Base-by-base conservation (phyloP, 2,888 invertebrate genomes). In the Drosophila neonasuta region DNA sequence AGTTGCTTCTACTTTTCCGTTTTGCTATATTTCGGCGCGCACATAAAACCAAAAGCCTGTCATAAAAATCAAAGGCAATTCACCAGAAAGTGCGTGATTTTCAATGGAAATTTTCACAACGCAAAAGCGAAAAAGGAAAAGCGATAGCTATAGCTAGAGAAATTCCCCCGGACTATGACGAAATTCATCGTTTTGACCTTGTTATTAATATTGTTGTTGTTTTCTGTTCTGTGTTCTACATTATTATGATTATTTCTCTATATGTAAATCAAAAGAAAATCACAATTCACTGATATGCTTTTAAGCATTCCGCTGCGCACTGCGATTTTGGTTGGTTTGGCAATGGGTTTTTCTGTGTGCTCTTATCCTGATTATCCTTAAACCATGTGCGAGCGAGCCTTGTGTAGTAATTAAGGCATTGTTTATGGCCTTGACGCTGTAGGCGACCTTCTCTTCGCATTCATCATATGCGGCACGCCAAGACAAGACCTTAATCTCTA, bases 71-170 rank as follows among this genome's bases (percentile, higher is more conserved):
- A 71, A 76, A 71, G 71, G 44, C 51, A 57, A 32, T 67, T 84
- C 64, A 24, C 8, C 20, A 17, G 72, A 60, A 84, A 81, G 44
- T 79, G 70, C 70, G 68, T 81, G 65, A 77, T 74, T 84, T 72
- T 69, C 68, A 44, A 65, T 56, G 67, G 70, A 66, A 76, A 50
- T 52, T 65, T 32, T 15, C 52, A 51, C 20, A 52, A 65, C 44
- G 58, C 52, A 62, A 71, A 52, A 55, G 52, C 17, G 32, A 45
- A 30, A 24, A 13, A 11, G 36, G 29, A 48, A 46, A 57, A 45
- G 55, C 15, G 36, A 20, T 39, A 11, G 29, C 34, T 11, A 50
- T 11, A 50, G 39, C 48, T 9, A 52, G 24, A 24, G 49, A 42
- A 46, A 36, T 24, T 4, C 32, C 15, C 9, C 9, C 32, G 39